phyloP scores from a whole-genome alignment of 2,113 vertebrate genomes.

The Perca schrenkii region DNA sequence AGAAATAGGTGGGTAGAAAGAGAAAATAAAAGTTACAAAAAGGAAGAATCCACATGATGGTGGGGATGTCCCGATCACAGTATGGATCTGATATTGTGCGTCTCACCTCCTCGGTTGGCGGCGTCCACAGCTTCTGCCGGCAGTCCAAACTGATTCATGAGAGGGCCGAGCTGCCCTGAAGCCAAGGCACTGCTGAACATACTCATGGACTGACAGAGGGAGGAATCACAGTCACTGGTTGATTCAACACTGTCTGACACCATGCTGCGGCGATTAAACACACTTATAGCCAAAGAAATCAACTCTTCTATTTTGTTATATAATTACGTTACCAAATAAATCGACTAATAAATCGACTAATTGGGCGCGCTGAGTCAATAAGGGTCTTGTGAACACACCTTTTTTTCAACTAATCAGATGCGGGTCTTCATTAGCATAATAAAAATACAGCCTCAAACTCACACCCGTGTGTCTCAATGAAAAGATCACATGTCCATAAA shows the following conservation, averaged over 20 bases:
- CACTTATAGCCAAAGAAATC: accelerated
- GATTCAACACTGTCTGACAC: not conserved
- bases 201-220: conserved; percentile 89
- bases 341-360: no score
- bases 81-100: no score
- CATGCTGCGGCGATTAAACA: not conserved
- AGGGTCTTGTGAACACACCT: not conserved
- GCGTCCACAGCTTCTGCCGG: conserved; percentile 95
- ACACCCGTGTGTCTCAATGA: not conserved
- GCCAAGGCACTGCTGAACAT: conserved; percentile 98
- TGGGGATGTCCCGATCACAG: no score
- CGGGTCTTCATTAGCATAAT: not conserved
- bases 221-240: not conserved
- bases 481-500: not conserved
- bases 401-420: not conserved
- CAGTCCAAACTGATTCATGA: conserved; percentile 97
- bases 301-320: not conserved
- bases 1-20: not conserved
- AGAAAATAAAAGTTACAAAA: not conserved
- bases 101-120: conserved; percentile 94
- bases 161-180: conserved; percentile 95
- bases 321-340: not conserved
- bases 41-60: not conserved
- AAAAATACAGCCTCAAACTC: not conserved
- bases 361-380: not conserved